Conservation (phyloP, 2,113 vertebrate species). For the Callocephalon fimbriatum region DNA sequence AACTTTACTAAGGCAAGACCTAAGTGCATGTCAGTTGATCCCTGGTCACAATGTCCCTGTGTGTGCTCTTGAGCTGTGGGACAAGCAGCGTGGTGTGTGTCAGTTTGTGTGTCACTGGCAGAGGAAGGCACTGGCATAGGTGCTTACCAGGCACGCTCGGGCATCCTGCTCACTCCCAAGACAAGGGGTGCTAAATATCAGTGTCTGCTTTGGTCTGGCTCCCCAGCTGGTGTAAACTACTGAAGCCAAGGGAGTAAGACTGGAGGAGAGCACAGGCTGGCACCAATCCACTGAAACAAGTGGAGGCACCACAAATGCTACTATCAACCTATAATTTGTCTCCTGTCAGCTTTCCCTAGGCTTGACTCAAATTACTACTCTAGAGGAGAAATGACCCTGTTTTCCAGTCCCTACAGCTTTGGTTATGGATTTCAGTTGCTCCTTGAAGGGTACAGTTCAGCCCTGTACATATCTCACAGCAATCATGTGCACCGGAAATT, state of each 20-base stretch:
- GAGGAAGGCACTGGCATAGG: not conserved
- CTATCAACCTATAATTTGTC: not conserved
- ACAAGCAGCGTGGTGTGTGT: accelerated
- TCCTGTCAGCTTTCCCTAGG: not conserved
- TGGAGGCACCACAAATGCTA: not conserved
- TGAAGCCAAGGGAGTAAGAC: not conserved
- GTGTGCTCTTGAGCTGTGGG: not conserved
- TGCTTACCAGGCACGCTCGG: not conserved
- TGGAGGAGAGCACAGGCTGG: accelerated
- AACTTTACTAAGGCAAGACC: not conserved
- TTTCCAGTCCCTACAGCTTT: not conserved
- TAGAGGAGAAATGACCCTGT: not conserved
- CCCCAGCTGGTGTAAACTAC: not conserved
- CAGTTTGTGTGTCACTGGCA: not conserved
- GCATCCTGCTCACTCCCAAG: not conserved
- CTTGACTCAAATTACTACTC: not conserved
- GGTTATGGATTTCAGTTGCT: not conserved
- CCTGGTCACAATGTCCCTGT: not conserved
- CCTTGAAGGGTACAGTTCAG: not conserved
- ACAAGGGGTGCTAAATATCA: accelerated
- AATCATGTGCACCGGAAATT: not conserved
- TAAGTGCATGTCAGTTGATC: not conserved
- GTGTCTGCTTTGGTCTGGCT: not conserved
- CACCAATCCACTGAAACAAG: not conserved
- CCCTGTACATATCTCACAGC: not conserved